These are phyloP conservation scores for Callosobruchus maculatus DNA, from an alignment of 2,888 invertebrate species.

Conservation along the genomic window DNA sequence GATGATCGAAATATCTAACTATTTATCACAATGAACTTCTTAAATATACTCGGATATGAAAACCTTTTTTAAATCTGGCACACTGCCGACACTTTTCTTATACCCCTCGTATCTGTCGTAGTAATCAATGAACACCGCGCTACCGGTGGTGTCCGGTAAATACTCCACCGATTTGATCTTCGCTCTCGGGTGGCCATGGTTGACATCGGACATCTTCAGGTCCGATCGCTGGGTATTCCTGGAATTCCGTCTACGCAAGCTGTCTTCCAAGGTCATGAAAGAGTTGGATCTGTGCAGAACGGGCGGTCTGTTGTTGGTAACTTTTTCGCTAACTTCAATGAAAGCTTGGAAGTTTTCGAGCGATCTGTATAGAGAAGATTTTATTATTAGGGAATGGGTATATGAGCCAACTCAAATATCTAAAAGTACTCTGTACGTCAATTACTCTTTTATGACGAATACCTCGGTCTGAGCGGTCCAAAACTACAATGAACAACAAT, in stretches of 20 bases:
- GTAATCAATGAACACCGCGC: slow-evolving; percentile 32
- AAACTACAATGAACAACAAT: too few relatives aligned
- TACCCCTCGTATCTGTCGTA: slow-evolving; percentile 6
- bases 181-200: slow-evolving; percentile 25
- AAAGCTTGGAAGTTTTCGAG: slow-evolving; percentile 44
- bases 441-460: too few relatives aligned
- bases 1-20: neutral
- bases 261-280: slow-evolving; percentile 38
- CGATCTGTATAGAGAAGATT: slow-evolving; percentile 22
- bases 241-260: slow-evolving; percentile 19
- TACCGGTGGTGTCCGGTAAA: slow-evolving; percentile 30
- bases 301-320: slow-evolving; percentile 12
- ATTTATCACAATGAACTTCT: slow-evolving; percentile 5
- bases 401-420: neutral
- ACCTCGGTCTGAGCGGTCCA: too few relatives aligned
- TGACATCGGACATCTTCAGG: slow-evolving; percentile 27
- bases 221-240: slow-evolving; percentile 25
- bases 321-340: slow-evolving; percentile 28
- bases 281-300: slow-evolving; percentile 42
- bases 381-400: too few relatives aligned
- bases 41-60: slow-evolving; percentile 51
- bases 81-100: slow-evolving; percentile 48
- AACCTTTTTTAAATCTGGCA: slow-evolving; percentile 55
- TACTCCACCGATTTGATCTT: slow-evolving; percentile 39
- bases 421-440: neutral